These are phyloP conservation scores for Pissodes strobi DNA, from an alignment of 1,140 invertebrate genomes.

Conservation along the genomic window DNA sequence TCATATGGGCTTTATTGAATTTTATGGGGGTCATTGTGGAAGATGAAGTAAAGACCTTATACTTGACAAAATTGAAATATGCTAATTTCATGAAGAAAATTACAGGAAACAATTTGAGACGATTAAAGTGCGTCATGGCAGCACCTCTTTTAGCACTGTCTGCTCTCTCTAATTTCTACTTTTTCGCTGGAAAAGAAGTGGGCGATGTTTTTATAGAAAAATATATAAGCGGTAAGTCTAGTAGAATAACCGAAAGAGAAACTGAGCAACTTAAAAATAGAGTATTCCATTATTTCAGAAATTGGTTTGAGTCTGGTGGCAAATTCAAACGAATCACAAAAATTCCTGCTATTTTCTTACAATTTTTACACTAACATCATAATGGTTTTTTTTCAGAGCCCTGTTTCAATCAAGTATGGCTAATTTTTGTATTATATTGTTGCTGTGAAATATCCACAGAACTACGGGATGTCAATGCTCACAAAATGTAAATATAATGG, in stretches of 20 bases:
- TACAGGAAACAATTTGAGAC: slow-evolving; percentile 47
- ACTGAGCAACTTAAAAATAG: not conserved
- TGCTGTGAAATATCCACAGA: slow-evolving; percentile 49
- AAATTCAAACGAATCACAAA: too few species aligned
- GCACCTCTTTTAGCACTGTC: slow-evolving; percentile 76
- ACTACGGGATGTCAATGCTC: slow-evolving; percentile 20
- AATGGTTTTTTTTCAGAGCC: slow-evolving; percentile 38
- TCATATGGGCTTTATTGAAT: slow-evolving; percentile 85
- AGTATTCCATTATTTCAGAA: too few species aligned
- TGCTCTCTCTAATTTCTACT: slow-evolving; percentile 83
- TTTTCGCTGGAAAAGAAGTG: slow-evolving; percentile 75
- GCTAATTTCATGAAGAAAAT: too few species aligned
- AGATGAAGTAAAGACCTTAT: slow-evolving; percentile 38
- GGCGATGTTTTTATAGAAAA: slow-evolving; percentile 67
- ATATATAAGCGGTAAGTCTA: slow-evolving; percentile 45
- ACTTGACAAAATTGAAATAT: slow-evolving; percentile 36
- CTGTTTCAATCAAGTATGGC: slow-evolving; percentile 26
- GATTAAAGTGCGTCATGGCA: slow-evolving; percentile 69
- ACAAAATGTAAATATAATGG: slow-evolving; percentile 16
- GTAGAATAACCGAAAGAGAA: too few species aligned
- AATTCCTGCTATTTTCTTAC: too few species aligned
- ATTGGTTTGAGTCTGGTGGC: not conserved
- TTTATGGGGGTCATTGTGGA: slow-evolving; percentile 78
- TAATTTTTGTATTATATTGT: slow-evolving; percentile 44
- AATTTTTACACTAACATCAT: not conserved